A percentile compares a stretch with the other conserved stretches of the same genome.
These are phyloP conservation scores for Stomatorhinus walkeri DNA, from an alignment of 2,797 vertebrate genomes.

Conservation along the genomic window DNA sequence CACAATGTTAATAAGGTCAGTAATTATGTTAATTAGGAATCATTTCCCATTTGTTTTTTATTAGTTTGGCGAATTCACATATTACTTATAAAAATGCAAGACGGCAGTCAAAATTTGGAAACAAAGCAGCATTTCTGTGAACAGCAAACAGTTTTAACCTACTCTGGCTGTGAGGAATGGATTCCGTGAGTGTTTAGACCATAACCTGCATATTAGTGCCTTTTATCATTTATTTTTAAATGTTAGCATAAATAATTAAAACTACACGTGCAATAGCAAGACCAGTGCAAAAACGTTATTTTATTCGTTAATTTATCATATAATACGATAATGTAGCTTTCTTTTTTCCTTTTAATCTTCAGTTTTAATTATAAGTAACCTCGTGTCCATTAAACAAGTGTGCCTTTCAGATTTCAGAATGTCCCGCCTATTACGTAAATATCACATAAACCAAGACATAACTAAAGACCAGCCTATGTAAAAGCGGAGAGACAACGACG, in stretches of 20 bases:
- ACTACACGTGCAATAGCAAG: background rate
- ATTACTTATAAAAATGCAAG: conserved; percentile 28
- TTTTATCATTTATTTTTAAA: background rate
- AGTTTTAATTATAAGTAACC: background rate
- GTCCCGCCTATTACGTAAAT: background rate
- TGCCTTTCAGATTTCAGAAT: background rate
- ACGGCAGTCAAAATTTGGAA: conserved; percentile 27
- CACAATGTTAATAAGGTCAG: conserved; percentile 64
- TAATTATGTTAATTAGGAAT: conserved; percentile 54
- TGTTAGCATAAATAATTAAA: background rate
- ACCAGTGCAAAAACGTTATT: background rate
- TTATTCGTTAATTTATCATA: background rate
- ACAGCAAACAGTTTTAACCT: background rate
- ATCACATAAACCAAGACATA: background rate
- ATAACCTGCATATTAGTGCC: background rate
- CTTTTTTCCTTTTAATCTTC: background rate
- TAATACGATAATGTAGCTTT: background rate
- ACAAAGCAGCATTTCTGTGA: background rate
- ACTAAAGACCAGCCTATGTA: background rate
- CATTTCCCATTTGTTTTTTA: conserved; percentile 38
- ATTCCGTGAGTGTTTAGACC: background rate
- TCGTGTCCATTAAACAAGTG: background rate
- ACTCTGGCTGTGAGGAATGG: background rate
- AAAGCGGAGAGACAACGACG: background rate
- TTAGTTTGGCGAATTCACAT: conserved; percentile 38